Percentiles rank a stretch among this genome's conserved stretches.
Evolutionary conservation across 2,113 vertebrate genomes (phyloP).

Genomic region (Sander lucioperca): DNA sequence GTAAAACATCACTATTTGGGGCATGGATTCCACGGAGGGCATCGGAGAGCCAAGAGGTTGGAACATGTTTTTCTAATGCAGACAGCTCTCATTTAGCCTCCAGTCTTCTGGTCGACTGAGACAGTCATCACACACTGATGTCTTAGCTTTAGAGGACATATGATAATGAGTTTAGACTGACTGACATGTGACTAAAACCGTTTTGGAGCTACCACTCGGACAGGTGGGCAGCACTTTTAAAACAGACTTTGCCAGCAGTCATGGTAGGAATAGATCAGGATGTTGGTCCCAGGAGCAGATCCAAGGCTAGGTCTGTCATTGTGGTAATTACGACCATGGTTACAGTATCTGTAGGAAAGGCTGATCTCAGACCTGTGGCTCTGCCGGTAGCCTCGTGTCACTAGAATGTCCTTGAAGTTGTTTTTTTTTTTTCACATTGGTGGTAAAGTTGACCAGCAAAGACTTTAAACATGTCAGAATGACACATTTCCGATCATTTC

Average conservation of each 20-base stretch:
- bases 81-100: slow-evolving; percentile 78
- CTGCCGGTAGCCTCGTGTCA: slow-evolving; percentile 32
- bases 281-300: slow-evolving; percentile 70
- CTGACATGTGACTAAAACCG: slow-evolving; percentile 76
- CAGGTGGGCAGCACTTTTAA: slow-evolving; percentile 68
- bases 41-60: slow-evolving; percentile 79
- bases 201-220: slow-evolving; percentile 63
- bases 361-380: slow-evolving; percentile 78
- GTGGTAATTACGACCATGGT: slow-evolving; percentile 77
- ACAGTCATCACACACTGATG: slow-evolving; percentile 72
- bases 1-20: slow-evolving; percentile 87
- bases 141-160: slow-evolving; percentile 83
- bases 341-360: slow-evolving; percentile 71
- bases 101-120: slow-evolving; percentile 76
- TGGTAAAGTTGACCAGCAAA: slow-evolving; percentile 1
- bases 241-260: slow-evolving; percentile 72
- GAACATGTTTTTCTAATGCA: slow-evolving; percentile 79
- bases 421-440: background rate
- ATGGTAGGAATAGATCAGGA: slow-evolving; percentile 74
- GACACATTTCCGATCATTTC: background rate
- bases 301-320: slow-evolving; percentile 72
- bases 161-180: slow-evolving; percentile 80
- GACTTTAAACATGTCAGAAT: background rate
- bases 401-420: slow-evolving; percentile 56
- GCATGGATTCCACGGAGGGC: slow-evolving; percentile 85